These are phyloP conservation scores for Echiichthys vipera DNA, from an alignment of 2,797 vertebrate genomes.

Conservation along the genomic window DNA sequence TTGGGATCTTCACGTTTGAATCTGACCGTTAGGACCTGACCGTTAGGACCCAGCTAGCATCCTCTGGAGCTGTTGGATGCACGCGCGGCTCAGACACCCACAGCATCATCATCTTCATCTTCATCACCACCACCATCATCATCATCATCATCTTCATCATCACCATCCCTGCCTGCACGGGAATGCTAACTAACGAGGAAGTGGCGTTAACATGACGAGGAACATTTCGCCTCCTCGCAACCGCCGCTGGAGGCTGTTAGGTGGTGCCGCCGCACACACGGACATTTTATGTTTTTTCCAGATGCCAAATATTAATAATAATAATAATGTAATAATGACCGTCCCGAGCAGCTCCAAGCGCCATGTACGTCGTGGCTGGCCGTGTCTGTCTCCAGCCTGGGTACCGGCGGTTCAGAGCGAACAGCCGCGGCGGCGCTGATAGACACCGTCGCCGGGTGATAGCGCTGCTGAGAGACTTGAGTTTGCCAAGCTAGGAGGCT, in stretches of 20 bases:
- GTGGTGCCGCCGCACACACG: conserved; percentile 31
- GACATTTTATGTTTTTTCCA: conserved; percentile 32
- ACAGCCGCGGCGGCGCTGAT: conserved; percentile 58
- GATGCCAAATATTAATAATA: conserved; percentile 67
- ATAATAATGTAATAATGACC: no score
- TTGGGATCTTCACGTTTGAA: no score
- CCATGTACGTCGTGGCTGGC: conserved; percentile 72
- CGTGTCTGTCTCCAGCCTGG: conserved; percentile 73
- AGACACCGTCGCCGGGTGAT: conserved; percentile 56
- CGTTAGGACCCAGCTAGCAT: conserved; percentile 66
- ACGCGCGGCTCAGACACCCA: conserved; percentile 23
- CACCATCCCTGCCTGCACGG: conserved; percentile 49
- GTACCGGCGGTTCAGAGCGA: conserved; percentile 60
- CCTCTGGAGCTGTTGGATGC: conserved; percentile 66
- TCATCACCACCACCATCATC: no score
- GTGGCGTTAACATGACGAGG: conserved; percentile 55
- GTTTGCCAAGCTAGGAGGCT: conserved; percentile 67
- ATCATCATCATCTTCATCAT: no score
- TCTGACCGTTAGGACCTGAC: conserved; percentile 69
- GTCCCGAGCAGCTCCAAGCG: conserved; percentile 53
- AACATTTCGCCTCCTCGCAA: neutral
- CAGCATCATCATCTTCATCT: no score
- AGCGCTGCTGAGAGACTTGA: conserved; percentile 40
- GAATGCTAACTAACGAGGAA: conserved; percentile 64
- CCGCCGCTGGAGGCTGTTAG: conserved; percentile 12